Conservation (phyloP, 1,140 invertebrate genomes). For the Bombus soroeensis region DNA sequence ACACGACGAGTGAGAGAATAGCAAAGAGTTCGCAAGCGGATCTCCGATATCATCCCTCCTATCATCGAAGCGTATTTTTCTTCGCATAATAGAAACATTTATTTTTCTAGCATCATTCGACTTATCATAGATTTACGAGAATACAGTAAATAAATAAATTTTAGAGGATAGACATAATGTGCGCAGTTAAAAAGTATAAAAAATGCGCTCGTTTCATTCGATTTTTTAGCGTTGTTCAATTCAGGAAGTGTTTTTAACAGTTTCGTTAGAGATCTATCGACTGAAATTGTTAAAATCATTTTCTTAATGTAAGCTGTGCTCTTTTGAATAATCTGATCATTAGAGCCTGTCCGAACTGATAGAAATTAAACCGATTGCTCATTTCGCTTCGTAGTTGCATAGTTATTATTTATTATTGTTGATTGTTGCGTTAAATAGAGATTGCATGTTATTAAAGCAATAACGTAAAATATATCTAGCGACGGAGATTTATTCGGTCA, state of each 20-base stretch:
- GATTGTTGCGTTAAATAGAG: background rate
- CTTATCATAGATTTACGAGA: constrained; percentile 8
- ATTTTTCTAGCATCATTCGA: constrained; percentile 45
- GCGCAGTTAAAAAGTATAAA: constrained; percentile 22
- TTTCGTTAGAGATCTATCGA: background rate
- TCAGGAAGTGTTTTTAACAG: background rate
- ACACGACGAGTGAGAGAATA: constrained; percentile 7
- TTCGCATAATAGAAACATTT: constrained; percentile 39
- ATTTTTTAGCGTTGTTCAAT: constrained; percentile 25
- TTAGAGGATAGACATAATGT: constrained; percentile 15
- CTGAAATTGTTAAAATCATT: constrained; percentile 11
- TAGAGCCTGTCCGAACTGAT: background rate
- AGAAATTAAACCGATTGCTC: background rate
- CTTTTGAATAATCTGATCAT: constrained; percentile 11
- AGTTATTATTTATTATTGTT: background rate
- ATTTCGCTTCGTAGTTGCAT: background rate
- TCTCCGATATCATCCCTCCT: constrained; percentile 23
- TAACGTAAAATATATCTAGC: background rate
- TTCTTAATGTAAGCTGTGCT: background rate
- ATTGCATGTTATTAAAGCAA: constrained; percentile 12
- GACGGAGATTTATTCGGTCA: background rate
- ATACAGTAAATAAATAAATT: background rate
- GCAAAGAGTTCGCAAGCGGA: background rate
- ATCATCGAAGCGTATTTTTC: constrained; percentile 21
- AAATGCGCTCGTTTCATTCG: constrained; percentile 16